Percentiles rank a stretch among this genome's conserved stretches.
Conservation (phyloP, 64 coral and sea anemone genomes). For the Platygyra sinensis region DNA sequence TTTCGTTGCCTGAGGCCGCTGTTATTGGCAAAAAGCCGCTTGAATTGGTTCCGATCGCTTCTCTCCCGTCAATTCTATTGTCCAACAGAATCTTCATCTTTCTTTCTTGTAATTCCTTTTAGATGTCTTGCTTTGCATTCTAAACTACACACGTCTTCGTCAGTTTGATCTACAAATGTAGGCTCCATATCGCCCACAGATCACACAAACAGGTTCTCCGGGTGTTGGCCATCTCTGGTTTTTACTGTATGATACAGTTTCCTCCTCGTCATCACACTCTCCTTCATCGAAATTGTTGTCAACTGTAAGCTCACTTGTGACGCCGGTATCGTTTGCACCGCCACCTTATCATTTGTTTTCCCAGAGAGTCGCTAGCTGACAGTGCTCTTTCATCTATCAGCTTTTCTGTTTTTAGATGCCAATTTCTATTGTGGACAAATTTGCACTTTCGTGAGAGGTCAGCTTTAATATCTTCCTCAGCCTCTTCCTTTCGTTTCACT, state of each 20-base stretch:
- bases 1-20: not conserved
- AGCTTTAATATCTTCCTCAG: not conserved
- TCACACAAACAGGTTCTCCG: conserved; percentile 87
- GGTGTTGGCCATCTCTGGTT: conserved; percentile 89
- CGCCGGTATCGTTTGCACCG: not conserved
- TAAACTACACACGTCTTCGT: conserved; percentile 87
- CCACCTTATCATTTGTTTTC: not conserved
- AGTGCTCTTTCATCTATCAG: conserved; percentile 11
- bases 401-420: not conserved
- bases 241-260: conserved; percentile 83
- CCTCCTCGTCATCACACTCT: conserved; percentile 56
- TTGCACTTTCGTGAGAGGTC: not conserved
- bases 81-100: conserved; percentile 3
- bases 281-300: not conserved
- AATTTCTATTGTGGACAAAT: not conserved
- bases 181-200: conserved; percentile 90
- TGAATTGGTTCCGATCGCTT: not conserved
- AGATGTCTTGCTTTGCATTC: conserved; percentile 94
- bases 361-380: not conserved
- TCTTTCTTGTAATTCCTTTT: not conserved
- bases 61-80: not conserved
- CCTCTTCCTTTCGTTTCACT: not conserved
- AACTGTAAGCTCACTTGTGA: not conserved
- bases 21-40: not conserved
- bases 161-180: conserved; percentile 95